These are phyloP conservation scores for Chiloscyllium punctatum DNA, from an alignment of 2,797 vertebrate species.

Conservation along the genomic window DNA sequence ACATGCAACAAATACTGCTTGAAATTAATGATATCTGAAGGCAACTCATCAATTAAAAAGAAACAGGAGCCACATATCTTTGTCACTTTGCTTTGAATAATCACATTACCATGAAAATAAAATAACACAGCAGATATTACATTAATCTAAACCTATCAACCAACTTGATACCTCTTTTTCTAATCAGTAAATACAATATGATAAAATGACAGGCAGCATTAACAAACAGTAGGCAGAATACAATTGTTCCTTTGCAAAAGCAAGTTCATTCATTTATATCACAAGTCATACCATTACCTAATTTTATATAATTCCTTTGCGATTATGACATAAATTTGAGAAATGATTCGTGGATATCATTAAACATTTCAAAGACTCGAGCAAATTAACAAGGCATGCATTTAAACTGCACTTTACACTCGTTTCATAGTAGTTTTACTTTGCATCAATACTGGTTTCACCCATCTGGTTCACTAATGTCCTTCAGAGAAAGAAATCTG, in stretches of 20 bases:
- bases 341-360: background rate
- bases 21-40: slow-evolving; percentile 18
- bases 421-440: background rate
- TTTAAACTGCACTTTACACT: background rate
- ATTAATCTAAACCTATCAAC: background rate
- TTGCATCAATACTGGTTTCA: background rate
- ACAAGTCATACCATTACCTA: too few relatives aligned
- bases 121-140: background rate
- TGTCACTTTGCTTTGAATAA: background rate
- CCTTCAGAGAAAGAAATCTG: too few relatives aligned
- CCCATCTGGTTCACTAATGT: too few relatives aligned
- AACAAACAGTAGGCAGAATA: background rate
- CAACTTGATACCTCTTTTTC: background rate
- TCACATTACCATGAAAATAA: background rate
- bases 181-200: background rate
- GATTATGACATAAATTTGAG: background rate
- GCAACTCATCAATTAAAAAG: background rate
- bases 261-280: background rate
- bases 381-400: background rate
- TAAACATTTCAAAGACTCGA: background rate
- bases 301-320: background rate
- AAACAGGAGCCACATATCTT: background rate
- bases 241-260: background rate
- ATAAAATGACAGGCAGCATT: too few relatives aligned
- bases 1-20: background rate